Evolutionary conservation across 2,888 invertebrate genomes (phyloP), one percentile per base, ranked within the genome.

Genomic region (Tanytarsus gracilentus): DNA sequence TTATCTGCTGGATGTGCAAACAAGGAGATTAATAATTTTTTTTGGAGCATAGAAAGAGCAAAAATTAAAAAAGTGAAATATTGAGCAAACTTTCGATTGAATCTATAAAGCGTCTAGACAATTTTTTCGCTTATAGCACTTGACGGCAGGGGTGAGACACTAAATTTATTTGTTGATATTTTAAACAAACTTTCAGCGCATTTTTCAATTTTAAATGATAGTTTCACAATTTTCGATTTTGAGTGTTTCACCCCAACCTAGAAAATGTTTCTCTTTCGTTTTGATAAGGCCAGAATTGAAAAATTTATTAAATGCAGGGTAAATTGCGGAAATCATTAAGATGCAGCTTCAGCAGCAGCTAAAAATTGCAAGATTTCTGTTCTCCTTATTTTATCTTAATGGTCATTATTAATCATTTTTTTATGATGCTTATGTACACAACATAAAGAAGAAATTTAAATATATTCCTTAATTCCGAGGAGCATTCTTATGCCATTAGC

Each of bases 361-460:
- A 52, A 33, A 11, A 9, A 52, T 52, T 51, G 8, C 9, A 49
- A 11, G 49, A 21, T 9, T 18, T 40, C 5, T 55, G 39, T 14
- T 55, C 25, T 56, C 40, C 27, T 27, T 26, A 33, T 27, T 51
- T 53, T 53, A 56, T 56, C 55, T 56, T 40, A 56, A 56, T 56
- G 55, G 39, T 40, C 55, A 56, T 39, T 40, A 56, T 56, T 56
- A 56, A 40, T 56, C 55, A 56, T 56, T 56, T 56, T 56, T 44
- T 44, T 25, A 39, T 18, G 29, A 55, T 39, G 40, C 26, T 55
- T 55, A 39, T 55, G 9, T 7, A 29, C 6, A 29, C 5, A 29
- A 29, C 5, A 29, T 29, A 29, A 36, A 36, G 14, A 11, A 11
- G 8, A 33, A 33, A 33, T 16, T 36, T 36, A n/a, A 14, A 14